Conservation (phyloP, 2,113 vertebrate species). For the Tenrec ecaudatus region DNA sequence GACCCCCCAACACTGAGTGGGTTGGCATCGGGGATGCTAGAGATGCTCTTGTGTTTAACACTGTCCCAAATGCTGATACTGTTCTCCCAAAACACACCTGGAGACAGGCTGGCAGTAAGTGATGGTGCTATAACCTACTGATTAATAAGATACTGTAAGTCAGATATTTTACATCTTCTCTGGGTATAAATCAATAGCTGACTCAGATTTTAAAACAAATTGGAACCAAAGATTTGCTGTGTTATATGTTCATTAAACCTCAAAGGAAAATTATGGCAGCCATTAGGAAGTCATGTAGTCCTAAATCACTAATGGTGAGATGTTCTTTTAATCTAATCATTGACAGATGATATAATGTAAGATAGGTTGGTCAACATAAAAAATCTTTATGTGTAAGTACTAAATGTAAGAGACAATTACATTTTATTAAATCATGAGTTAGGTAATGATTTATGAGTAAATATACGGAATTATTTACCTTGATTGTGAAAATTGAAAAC, state of each 20-base stretch:
- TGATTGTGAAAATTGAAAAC: conserved; percentile 6
- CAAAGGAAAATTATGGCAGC: conserved; percentile 4
- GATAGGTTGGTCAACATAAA: not conserved
- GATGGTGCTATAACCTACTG: not conserved
- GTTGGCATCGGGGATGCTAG: not conserved
- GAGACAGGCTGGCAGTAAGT: not conserved
- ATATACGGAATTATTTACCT: not conserved
- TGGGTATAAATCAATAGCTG: not conserved
- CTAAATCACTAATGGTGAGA: not conserved
- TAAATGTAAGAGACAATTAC: conserved; percentile 17
- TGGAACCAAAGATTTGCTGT: not conserved
- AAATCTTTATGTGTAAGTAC: not conserved
- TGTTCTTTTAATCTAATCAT: not conserved
- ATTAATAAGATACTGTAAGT: not conserved
- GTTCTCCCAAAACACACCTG: not conserved
- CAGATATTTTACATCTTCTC: conserved; percentile 39
- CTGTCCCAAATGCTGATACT: not conserved
- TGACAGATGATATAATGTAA: not conserved
- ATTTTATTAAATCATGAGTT: conserved; percentile 14
- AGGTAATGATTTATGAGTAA: conserved; percentile 37
- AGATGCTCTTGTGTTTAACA: not conserved
- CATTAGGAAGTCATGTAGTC: not conserved
- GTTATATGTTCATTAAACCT: conserved; percentile 17
- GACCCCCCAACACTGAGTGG: not conserved
- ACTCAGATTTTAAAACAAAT: conserved; percentile 32